Base-by-base conservation (phyloP, 2,888 invertebrate genomes). In the Byasa hedistus region DNA sequence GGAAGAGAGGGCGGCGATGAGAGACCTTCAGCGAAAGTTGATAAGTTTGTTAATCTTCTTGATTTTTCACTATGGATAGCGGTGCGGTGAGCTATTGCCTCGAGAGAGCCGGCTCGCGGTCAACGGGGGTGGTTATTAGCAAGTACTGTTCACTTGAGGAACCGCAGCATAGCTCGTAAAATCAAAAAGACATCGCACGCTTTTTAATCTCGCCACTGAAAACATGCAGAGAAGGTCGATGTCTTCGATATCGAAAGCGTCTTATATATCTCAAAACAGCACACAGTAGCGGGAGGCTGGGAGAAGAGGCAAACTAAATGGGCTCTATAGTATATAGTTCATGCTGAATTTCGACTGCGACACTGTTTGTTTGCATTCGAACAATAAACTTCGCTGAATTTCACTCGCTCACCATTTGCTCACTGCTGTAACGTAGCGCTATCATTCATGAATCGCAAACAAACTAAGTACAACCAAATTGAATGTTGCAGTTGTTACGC, bases 141-240 rank as follows among this genome's bases (percentile, higher is more conserved):
- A 73, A 77, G 70, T 65, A 71, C 74, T 75, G 73, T 72, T 73
- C 74, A 75, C 78, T 72, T 76, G 72, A 76, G 73, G 77, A 77
- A 82, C 83, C 85, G 85, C 84, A 81, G 81, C 87, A 83, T 81
- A 82, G 83, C 82, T 84, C 82, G 81, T 77, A 79, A 81, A 81
- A 84, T 87, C 89, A 87, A 89, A 89, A 91, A 90, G 91, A 90
- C 91, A 91, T 89, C 91, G 91, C 91, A 90, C 89, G 80, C 79
- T 79, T 59, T 54, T n/a, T 77, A 79, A 76, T 78, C 79, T 82
- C 78, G 84, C 84, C 86, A 83, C 87, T 83, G 84, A 77, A 82
- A 85, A 82, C 89, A 89, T 89, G 89, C 89, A 85, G 79, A 82
- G 78, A 82, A 81, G 83, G 81, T 73, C 78, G 80, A 77, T 78